Percentiles rank a stretch among this genome's conserved stretches.
phyloP scores from a whole-genome alignment of 2,113 vertebrate genomes.

The Apistogramma diplotaenia region DNA sequence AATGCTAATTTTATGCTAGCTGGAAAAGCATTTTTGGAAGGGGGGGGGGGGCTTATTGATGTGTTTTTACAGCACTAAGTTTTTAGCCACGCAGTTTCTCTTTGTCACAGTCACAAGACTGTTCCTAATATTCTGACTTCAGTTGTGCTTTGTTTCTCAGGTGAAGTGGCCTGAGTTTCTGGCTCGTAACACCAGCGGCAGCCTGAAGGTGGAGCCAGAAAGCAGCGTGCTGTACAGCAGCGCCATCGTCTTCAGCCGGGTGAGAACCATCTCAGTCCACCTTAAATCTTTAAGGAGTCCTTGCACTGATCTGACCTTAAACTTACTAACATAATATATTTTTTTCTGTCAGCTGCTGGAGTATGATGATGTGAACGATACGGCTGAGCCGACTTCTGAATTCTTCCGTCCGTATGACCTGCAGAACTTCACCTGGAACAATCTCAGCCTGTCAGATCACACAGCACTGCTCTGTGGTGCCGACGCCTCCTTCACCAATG shows the following conservation, averaged over 20 bases:
- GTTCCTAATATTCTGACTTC: background rate
- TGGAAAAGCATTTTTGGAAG: too few relatives aligned
- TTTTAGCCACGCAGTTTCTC: too few relatives aligned
- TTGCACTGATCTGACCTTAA: background rate
- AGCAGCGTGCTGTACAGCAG: conserved; percentile 78
- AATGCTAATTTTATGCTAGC: too few relatives aligned
- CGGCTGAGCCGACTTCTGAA: background rate
- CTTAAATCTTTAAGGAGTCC: background rate
- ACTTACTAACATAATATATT: accelerated
- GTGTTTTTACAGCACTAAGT: too few relatives aligned
- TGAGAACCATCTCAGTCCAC: conserved; percentile 31
- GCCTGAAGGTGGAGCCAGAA: conserved; percentile 81
- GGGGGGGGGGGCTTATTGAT: too few relatives aligned
- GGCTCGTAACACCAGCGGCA: conserved; percentile 47
- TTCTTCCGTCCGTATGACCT: conserved; percentile 80
- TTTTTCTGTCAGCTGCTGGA: conserved; percentile 81
- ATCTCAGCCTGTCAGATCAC: conserved; percentile 61
- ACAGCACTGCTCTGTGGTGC: conserved; percentile 35
- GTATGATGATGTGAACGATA: conserved; percentile 74
- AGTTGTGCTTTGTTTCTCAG: background rate
- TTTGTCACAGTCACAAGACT: background rate
- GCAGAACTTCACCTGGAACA: conserved; percentile 79
- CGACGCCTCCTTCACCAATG: background rate
- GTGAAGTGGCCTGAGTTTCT: conserved; percentile 84
- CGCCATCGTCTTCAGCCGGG: conserved; percentile 82